A percentile compares a stretch with the other conserved stretches of the same genome.
Evolutionary conservation across 1,140 invertebrate genomes (phyloP).

Genomic region (Laupala kohalensis): DNA sequence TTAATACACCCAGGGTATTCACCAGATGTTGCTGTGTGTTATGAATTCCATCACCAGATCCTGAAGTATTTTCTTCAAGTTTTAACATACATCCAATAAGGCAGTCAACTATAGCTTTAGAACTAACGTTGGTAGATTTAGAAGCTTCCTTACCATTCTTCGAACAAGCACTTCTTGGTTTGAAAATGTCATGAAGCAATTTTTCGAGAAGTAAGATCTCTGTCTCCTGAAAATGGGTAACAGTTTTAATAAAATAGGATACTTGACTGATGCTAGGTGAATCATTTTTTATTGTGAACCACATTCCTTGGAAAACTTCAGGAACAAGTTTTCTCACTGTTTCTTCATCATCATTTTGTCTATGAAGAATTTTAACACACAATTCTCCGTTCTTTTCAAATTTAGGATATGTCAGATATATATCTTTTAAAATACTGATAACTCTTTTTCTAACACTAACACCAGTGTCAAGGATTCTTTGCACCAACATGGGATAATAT

Average conservation of each 20-base stretch:
- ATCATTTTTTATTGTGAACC: conserved; percentile 33
- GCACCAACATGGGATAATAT: conserved; percentile 43
- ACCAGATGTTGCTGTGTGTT: conserved; percentile 20
- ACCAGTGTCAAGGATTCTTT: conserved; percentile 43
- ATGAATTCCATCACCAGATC: conserved; percentile 16
- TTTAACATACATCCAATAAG: conserved; percentile 41
- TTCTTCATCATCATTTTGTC: conserved; percentile 48
- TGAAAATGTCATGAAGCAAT: conserved; percentile 17
- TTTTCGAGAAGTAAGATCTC: neutral
- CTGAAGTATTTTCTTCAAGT: neutral
- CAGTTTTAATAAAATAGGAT: neutral
- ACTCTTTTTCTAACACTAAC: conserved; percentile 46
- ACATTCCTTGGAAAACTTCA: conserved; percentile 43
- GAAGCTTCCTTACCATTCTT: neutral
- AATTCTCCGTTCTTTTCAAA: conserved; percentile 42
- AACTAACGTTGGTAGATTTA: neutral
- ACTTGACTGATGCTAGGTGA: neutral
- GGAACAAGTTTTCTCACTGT: conserved; percentile 37
- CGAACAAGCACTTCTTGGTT: neutral
- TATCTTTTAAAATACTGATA: conserved; percentile 45
- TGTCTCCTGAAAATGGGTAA: neutral
- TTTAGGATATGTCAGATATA: conserved; percentile 40
- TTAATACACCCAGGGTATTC: neutral
- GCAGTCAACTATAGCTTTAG: conserved; percentile 39
- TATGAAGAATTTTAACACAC: conserved; percentile 41